Conservation (phyloP, 2,888 invertebrate genomes). For the Disparrhopalites patrizii region DNA sequence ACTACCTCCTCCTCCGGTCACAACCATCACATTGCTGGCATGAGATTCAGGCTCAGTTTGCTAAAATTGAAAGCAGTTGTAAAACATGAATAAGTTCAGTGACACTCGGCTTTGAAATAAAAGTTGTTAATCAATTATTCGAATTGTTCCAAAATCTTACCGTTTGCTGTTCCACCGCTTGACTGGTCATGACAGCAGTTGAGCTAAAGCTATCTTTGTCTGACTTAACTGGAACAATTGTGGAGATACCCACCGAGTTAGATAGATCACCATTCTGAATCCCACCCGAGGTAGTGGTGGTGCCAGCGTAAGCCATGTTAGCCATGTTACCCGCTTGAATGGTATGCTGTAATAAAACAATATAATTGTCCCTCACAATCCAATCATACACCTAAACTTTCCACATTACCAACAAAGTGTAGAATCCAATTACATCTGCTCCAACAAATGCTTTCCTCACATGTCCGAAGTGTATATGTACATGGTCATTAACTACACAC, state of each 20-base stretch:
- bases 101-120: no score
- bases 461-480: no score
- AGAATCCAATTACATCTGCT: no score
- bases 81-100: no score
- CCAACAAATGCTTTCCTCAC: no score
- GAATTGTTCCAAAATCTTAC: no score
- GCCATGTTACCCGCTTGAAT: conserved; percentile 87
- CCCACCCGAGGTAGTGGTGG: conserved; percentile 16
- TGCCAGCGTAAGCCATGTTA: conserved; percentile 53
- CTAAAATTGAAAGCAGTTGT: conserved; percentile 49
- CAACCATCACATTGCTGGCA: conserved; percentile 50
- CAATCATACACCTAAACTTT: no score
- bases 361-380: no score
- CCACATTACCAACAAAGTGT: no score
- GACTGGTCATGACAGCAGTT: conserved; percentile 49
- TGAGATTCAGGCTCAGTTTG: conserved; percentile 60
- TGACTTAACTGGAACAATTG: conserved; percentile 39
- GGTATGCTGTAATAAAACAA: conserved; percentile 92
- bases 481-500: no score
- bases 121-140: no score
- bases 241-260: conserved; percentile 23
- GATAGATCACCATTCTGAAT: conserved; percentile 46
- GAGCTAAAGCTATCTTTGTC: conserved; percentile 50
- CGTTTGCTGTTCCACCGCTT: conserved; percentile 51
- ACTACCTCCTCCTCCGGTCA: conserved; percentile 51